Evolutionary conservation across 2,113 vertebrate genomes (phyloP), one percentile per base, ranked within the genome.

Genomic region (Lycaon pictus): DNA sequence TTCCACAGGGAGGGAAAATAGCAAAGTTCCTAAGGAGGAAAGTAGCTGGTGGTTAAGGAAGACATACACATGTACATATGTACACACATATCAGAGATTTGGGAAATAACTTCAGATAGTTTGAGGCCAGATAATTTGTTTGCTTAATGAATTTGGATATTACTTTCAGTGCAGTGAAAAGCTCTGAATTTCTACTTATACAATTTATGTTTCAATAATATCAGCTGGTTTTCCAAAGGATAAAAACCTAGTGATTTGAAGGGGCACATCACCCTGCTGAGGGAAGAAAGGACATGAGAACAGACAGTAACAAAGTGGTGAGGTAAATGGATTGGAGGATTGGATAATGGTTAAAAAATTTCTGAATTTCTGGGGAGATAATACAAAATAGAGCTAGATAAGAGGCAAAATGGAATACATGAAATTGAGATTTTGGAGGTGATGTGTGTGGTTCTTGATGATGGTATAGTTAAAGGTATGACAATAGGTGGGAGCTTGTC

Each of bases 161-260:
- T 83, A 86, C 69, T 96, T 90, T 77, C 25, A 56, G 15, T 72
- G n/a, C 43, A 90, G 1, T 90, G 20, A 77, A 77, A 86, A 93
- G 19, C 29, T 53, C 22, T 48, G 55, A 83, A 29, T 55, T 94
- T 48, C 58, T 7, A 62, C 58, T 35, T 92, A 69, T 4, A 55
- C 32, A 86, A 55, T 88, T 32, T 81, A 6, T 82, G 22, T 88
- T 83, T 82, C 20, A 90, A 9, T 58, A 62, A 29, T 79, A 51
- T 58, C 55, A 37, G 43, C 71, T 29, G 67, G 8, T 69, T 35
- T 35, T 35, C 32, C 67, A 69, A 11, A 69, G 32, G 32, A 35
- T 69, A 69, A 0, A n/a, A 20, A n/a, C 17, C 19, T 69, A 69
- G 17, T 69, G 32, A 35, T 69, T 69, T n/a, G 67, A 69, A 69